A percentile compares a stretch with the other conserved stretches of the same genome.
phyloP scores from a whole-genome alignment of 2,797 vertebrate species.

The Buceros bicornis region DNA sequence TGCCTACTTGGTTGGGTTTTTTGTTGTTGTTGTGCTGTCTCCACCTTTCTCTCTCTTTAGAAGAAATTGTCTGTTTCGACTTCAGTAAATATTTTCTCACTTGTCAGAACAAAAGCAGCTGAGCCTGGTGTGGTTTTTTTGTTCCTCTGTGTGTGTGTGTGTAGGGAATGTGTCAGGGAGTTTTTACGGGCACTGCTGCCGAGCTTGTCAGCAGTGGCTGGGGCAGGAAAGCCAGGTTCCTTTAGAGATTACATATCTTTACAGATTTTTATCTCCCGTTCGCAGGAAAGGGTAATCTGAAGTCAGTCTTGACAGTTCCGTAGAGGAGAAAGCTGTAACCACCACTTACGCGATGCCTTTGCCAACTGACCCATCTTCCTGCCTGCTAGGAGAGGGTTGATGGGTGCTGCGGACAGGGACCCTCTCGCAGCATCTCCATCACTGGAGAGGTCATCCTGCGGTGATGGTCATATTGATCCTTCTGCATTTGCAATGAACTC shows the following conservation, averaged over 20 bases:
- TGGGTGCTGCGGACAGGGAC: not conserved
- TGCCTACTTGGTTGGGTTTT: not conserved
- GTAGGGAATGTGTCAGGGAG: not conserved
- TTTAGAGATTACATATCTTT: not conserved
- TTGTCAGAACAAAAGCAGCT: conserved; percentile 36
- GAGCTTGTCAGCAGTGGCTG: not conserved
- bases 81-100: conserved; percentile 34
- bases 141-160: not conserved
- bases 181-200: not conserved
- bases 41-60: not conserved
- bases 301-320: not conserved
- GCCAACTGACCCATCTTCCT: not conserved
- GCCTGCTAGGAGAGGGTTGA: not conserved
- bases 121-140: not conserved
- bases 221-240: not conserved
- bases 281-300: not conserved
- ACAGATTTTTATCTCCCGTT: conserved; percentile 6
- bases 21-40: not conserved
- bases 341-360: not conserved
- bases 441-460: rapidly evolving
- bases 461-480: rapidly evolving
- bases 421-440: not conserved
- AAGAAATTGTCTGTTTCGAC: not conserved
- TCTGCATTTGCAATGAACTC: not conserved
- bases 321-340: not conserved